Percentiles rank a stretch among this genome's conserved stretches.
Evolutionary conservation across 2,797 vertebrate genomes (phyloP).

Genomic region (Sebastes vulpes): DNA sequence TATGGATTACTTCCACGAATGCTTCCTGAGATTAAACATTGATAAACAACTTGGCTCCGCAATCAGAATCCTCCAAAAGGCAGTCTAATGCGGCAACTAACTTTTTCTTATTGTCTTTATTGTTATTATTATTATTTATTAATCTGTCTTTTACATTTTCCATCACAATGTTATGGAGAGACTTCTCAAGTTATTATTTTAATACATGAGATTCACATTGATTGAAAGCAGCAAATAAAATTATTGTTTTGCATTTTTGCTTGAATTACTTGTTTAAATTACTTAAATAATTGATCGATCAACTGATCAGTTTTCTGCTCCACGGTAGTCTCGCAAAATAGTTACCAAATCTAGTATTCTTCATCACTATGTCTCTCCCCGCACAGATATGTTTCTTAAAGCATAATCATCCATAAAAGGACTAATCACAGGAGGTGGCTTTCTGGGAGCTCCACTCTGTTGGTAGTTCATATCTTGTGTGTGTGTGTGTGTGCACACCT

Average conservation of each 20-base stretch:
- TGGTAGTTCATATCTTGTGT: neutral
- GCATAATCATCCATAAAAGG: too few relatives aligned
- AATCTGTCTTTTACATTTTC: neutral
- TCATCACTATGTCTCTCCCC: neutral
- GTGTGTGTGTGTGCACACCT: neutral
- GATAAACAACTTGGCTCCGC: neutral
- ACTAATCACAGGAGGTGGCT: neutral
- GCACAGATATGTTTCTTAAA: neutral
- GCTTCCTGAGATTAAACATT: neutral
- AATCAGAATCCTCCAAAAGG: neutral
- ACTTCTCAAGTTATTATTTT: neutral
- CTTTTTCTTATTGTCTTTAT: neutral
- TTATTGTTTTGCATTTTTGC: neutral
- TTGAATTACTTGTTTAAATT: neutral
- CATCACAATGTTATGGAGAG: neutral
- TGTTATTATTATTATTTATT: neutral
- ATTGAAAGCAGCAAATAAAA: neutral
- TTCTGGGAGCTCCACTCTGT: neutral
- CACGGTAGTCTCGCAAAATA: neutral
- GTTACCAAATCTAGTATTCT: neutral
- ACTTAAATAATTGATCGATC: neutral
- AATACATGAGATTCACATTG: neutral
- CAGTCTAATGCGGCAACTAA: too few relatives aligned
- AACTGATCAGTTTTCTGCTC: neutral
- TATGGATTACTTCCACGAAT: conserved; percentile 23